Percentiles rank a stretch among this genome's conserved stretches.
These are phyloP conservation scores for Gobius niger DNA, from an alignment of 2,113 vertebrate species.

Conservation along the genomic window DNA sequence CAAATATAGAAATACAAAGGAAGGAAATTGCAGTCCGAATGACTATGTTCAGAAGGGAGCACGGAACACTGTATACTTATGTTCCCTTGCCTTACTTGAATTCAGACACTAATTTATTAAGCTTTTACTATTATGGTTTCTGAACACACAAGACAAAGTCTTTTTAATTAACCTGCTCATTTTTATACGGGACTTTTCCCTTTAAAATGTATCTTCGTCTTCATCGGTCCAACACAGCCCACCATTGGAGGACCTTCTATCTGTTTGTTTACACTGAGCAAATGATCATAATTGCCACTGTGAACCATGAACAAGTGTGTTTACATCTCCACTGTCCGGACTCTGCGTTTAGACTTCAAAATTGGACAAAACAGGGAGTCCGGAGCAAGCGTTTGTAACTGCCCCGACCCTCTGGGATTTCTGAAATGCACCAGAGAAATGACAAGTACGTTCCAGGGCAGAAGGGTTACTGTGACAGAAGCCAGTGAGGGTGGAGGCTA, in stretches of 20 bases:
- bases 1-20: too few species aligned
- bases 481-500: slow-evolving; percentile 47
- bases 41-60: too few species aligned
- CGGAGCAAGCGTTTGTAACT: slow-evolving; percentile 36
- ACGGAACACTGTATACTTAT: too few species aligned
- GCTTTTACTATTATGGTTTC: too few species aligned
- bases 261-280: slow-evolving; percentile 56
- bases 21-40: too few species aligned
- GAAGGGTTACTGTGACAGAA: slow-evolving; percentile 19
- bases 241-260: slow-evolving; percentile 30
- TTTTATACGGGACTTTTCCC: not conserved
- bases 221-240: slow-evolving; percentile 22
- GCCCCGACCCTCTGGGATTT: not conserved
- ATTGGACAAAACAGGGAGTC: slow-evolving; percentile 45
- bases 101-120: too few species aligned
- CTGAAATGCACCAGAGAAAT: slow-evolving; percentile 1
- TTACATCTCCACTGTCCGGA: slow-evolving; percentile 32
- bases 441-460: slow-evolving; percentile 4
- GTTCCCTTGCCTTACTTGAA: too few species aligned
- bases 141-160: too few species aligned
- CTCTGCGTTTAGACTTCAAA: slow-evolving; percentile 38
- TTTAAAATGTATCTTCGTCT: not conserved
- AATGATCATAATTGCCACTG: slow-evolving; percentile 60
- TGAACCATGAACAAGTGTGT: slow-evolving; percentile 41
- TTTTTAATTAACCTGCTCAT: too few species aligned